A percentile compares a stretch with the other conserved stretches of the same genome.
These are phyloP conservation scores for Cristatella mucedo DNA, from an alignment of 2,888 invertebrate species.

Conservation along the genomic window DNA sequence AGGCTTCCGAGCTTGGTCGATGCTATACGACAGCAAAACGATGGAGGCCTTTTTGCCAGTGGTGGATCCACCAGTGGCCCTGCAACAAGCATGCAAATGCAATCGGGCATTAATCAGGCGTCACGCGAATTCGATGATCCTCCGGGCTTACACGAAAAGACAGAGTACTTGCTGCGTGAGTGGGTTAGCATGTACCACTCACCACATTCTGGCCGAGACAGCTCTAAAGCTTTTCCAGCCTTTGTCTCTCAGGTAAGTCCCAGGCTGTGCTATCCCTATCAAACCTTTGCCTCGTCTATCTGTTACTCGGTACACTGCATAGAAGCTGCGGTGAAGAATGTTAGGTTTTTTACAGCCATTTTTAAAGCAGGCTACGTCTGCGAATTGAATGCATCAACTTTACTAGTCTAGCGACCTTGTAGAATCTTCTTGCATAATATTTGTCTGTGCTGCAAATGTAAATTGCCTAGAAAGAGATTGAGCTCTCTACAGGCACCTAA, in stretches of 20 bases:
- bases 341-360: no score
- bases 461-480: no score
- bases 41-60: slow-evolving; percentile 58
- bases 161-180: slow-evolving; percentile 77
- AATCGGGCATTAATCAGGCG: slow-evolving; percentile 71
- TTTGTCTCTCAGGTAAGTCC: slow-evolving; percentile 60
- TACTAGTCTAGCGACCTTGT: no score
- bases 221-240: slow-evolving; percentile 65
- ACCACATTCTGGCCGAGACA: slow-evolving; percentile 43
- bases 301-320: no score
- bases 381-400: no score
- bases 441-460: no score
- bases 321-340: no score
- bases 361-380: no score
- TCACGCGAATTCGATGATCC: slow-evolving; percentile 83
- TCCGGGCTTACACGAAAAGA: slow-evolving; percentile 80
- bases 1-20: slow-evolving; percentile 61
- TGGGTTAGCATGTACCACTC: slow-evolving; percentile 78
- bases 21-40: slow-evolving; percentile 54
- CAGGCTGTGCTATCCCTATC: background rate
- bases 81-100: slow-evolving; percentile 57
- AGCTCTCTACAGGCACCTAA: no score
- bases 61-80: slow-evolving; percentile 46
- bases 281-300: no score
- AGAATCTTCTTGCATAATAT: no score